These are phyloP conservation scores for Lepus oiostolus DNA, from an alignment of 2,797 vertebrate genomes.

Conservation along the genomic window DNA sequence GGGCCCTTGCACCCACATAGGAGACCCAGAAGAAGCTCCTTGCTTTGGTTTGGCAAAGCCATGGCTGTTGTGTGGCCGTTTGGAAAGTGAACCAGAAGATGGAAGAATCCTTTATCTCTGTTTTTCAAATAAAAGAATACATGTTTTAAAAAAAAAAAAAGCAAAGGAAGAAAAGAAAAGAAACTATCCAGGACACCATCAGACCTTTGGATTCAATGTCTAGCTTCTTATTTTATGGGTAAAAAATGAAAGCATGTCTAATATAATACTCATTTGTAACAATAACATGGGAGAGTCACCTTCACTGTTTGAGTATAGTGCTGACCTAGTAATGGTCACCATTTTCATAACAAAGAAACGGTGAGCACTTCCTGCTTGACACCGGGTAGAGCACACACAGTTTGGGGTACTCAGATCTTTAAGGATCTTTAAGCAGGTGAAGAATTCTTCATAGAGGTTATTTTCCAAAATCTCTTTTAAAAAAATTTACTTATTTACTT, in stretches of 20 bases:
- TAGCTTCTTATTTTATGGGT: neutral
- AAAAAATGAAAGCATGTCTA: conserved; percentile 40
- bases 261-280: conserved; percentile 34
- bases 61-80: too few species aligned
- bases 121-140: too few species aligned
- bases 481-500: too few species aligned
- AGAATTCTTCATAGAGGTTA: conserved; percentile 35
- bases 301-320: neutral
- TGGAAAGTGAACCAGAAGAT: too few species aligned
- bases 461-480: neutral
- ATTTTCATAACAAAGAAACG: conserved; percentile 14
- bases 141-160: too few species aligned
- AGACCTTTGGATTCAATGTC: conserved; percentile 13
- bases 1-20: too few species aligned
- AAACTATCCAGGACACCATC: neutral
- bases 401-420: neutral
- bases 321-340: neutral
- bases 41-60: too few species aligned
- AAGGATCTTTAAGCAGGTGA: conserved; percentile 21
- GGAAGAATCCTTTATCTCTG: too few species aligned
- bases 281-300: neutral
- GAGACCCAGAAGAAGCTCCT: too few species aligned
- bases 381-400: neutral
- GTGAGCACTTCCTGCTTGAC: neutral
- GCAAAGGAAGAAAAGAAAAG: too few species aligned